Percentiles rank a stretch among this genome's conserved stretches.
Conservation (phyloP, 2,888 invertebrate species). For the Ligdia adustata region DNA sequence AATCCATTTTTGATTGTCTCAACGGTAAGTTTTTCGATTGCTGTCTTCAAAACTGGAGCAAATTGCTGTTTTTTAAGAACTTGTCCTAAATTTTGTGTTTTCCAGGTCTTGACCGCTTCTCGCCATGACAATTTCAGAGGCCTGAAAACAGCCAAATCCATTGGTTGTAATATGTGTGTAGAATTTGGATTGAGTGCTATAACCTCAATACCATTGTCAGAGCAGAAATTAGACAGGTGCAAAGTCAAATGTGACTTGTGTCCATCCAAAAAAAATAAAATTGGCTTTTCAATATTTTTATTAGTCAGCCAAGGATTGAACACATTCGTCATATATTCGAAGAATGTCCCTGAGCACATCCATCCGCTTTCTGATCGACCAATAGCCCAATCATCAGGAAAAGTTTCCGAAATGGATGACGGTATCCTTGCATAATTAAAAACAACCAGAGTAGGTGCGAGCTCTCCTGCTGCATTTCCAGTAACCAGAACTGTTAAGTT, state of each 20-base stretch:
- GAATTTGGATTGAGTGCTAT: too few relatives aligned
- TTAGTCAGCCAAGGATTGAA: background rate
- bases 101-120: too few relatives aligned
- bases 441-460: slow-evolving; percentile 7
- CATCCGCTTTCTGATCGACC: background rate
- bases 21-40: too few relatives aligned
- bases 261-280: slow-evolving; percentile 1
- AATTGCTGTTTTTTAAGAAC: too few relatives aligned
- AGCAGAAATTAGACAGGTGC: slow-evolving; percentile 17
- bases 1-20: too few relatives aligned
- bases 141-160: too few relatives aligned
- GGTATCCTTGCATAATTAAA: slow-evolving; percentile 16
- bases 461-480: slow-evolving; percentile 9
- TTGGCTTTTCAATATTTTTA: background rate
- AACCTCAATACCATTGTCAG: slow-evolving; percentile 7
- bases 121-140: too few relatives aligned
- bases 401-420: background rate
- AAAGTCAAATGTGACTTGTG: slow-evolving; percentile 20
- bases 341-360: background rate
- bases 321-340: background rate
- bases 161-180: too few relatives aligned
- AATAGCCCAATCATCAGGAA: slow-evolving; percentile 1
- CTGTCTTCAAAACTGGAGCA: too few relatives aligned
- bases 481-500: slow-evolving; percentile 3
- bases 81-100: too few relatives aligned